Percentiles rank a stretch among this genome's conserved stretches.
These are phyloP conservation scores for Nannospalax galili DNA, from an alignment of 2,113 vertebrate species.

Conservation along the genomic window DNA sequence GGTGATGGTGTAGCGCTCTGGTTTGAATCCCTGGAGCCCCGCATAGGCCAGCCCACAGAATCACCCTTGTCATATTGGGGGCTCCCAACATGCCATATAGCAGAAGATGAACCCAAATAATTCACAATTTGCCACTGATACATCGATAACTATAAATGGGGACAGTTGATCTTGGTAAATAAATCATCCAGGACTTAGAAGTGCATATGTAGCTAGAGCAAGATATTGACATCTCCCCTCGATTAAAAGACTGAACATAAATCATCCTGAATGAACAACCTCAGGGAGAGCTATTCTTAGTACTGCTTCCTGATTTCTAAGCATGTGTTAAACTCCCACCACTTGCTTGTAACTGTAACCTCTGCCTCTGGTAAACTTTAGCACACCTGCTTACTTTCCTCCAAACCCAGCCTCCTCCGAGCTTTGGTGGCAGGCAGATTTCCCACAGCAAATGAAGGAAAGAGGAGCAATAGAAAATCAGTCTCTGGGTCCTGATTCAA, in stretches of 20 bases:
- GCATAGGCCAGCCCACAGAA: not conserved
- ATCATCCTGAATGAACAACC: conserved; percentile 31
- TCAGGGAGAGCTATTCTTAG: conserved; percentile 61
- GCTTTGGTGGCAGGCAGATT: conserved; percentile 7
- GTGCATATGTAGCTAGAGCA: not conserved
- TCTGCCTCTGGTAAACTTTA: conserved; percentile 6
- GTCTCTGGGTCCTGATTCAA: conserved; percentile 21
- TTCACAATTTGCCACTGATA: not conserved
- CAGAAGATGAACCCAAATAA: not conserved
- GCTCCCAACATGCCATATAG: not conserved
- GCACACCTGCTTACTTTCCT: conserved; percentile 55
- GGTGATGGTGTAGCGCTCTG: not conserved
- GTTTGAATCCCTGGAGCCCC: not conserved
- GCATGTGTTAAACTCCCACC: conserved; percentile 7
- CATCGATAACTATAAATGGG: not conserved
- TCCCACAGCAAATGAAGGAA: conserved; percentile 10
- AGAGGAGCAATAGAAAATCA: conserved; percentile 34
- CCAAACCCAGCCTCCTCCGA: conserved; percentile 31
- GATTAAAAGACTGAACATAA: conserved; percentile 43
- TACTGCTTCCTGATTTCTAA: conserved; percentile 60
- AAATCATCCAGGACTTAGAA: not conserved
- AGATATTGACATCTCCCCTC: not conserved
- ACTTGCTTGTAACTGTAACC: not conserved
- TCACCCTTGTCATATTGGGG: not conserved
- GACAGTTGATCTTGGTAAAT: not conserved